Evolutionary conservation across 2,888 invertebrate genomes (phyloP), one percentile per base, ranked within the genome.

Genomic region (Suillia variegata): DNA sequence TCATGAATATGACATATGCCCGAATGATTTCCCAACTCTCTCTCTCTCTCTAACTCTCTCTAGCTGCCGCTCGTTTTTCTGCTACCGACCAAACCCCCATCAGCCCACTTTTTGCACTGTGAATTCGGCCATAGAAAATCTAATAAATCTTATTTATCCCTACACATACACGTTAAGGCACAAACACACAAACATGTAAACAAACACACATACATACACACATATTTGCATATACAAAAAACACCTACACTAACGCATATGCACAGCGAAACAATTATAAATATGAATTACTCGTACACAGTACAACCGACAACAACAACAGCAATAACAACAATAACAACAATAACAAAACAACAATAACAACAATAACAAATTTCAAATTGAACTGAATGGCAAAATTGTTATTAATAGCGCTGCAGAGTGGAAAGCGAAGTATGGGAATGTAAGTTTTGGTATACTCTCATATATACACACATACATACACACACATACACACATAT

Each of bases 1-100:
- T 59, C 58, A 54, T 33, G 54, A 50, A 59, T 50, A 62, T 59
- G 62, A 62, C 56, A 62, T 49, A 47, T 54, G 54, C 38, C 34
- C n/a, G 42, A 38, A 54, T 38, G 49, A 58, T 58, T 54, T 20
- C 42, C 8, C 26, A 5, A 26, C 26, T 6, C n/a, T n/a, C n/a
- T n/a, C n/a, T n/a, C n/a, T n/a, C n/a, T n/a, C n/a, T n/a, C n/a
- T n/a, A n/a, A n/a, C n/a, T n/a, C n/a, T n/a, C n/a, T n/a, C 6
- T 26, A 26, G 6, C 26, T n/a, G 3, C n/a, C 15, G 26, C 34
- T 20, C 1, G 10, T 31, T 52, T 3, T 26, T 13, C 31, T 13
- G 13, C n/a, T 12, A 21, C 21, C 4, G 24, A 21, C 6, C 13
- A 49, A 17, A 3, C n/a, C n/a, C 12, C 10, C 17, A 2, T 21